Evolutionary conservation across 2,888 invertebrate species (phyloP), one percentile per base, ranked within the genome.

Genomic region (Stenotaenia linearis): DNA sequence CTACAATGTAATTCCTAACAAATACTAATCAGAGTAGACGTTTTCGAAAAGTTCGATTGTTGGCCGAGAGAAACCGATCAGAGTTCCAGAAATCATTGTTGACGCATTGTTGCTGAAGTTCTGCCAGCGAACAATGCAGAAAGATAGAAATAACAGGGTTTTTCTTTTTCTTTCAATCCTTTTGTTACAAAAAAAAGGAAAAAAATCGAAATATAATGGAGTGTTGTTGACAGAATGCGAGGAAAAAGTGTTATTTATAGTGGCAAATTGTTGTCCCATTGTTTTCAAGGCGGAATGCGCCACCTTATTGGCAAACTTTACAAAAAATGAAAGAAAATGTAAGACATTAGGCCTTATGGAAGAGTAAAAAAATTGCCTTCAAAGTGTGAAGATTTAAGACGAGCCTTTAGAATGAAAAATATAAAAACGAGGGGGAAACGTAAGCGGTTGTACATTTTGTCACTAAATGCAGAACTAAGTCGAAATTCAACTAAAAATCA

Each of bases 201-300:
- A 15, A 45, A 45, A 45, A 50, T 0, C 1, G 15, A 40, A 40
- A 40, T 10, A 12, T n/a, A 18, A n/a, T 18, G 12, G 50, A 18
- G 50, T 15, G 50, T 50, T 50, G 50, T 50, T 69, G 28, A 69
- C n/a, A 56, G 28, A 28, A 69, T 69, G 28, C 28, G 15, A 23
- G 61, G 25, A 69, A 69, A 69, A 69, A 50, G 21, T 21, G 50
- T 50, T 50, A 18, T 50, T 6, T 50, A 50, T 18, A 50, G 21
- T 50, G 50, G n/a, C 21, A 50, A 50, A 69, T 69, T 69, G 69
- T 69, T 69, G 69, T 69, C 69, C 69, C 69, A 69, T 69, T 69
- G 69, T 69, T 69, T 69, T 69, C 69, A 69, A 69, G 69, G 69
- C 69, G 69, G 18, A 50, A 28, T 12, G 28, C n/a, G 69, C 69